Evolutionary conservation across 2,888 invertebrate genomes (phyloP), one percentile per base, ranked within the genome.

Genomic region (Volucella zonaria): DNA sequence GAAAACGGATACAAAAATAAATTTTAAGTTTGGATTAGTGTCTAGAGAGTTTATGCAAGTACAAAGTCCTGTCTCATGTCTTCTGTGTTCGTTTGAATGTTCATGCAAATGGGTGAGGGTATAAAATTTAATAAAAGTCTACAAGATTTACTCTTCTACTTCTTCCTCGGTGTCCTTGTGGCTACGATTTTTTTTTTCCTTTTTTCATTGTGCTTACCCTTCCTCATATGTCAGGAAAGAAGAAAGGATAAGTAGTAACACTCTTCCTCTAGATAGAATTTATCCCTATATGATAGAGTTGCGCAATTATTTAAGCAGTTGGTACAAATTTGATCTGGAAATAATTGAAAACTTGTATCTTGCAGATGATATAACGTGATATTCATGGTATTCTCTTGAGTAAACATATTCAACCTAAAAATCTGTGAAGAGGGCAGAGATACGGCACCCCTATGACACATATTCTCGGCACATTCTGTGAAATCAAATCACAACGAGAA

Each of bases 271-370:
- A 12, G 61, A 62, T 62, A 61, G 49, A 54, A 47, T 62, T 70
- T 42, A 74, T 79, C 52, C 15, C 18, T 9, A n/a, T 56, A 49
- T 38, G 61, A 67, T 51, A 64, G 52, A 51, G 31, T 66, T 54
- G 45, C 38, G 54, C 66, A 73, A 66, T 74, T 79, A 70, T 61
- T 47, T 42, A 18, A 52, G 70, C 49, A 70, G 61, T 81, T 64
- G 52, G 64, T 74, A 52, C 18, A 47, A 74, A 67, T 79, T 76
- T 64, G 23, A 81, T 64, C 59, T 49, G 51, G 64, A 73, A 52
- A 54, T 82, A 82, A 82, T 73, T 82, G 67, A 77, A 82, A 67
- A 56, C 64, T 71, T 61, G 43, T 82, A 66, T 77, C 71, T 71
- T 67, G 49, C 51, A 59, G 52, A 67, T 61, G 61, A 80, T 67